Conservation (phyloP, 2,113 vertebrate genomes). For the Hippocampus barbouri region DNA sequence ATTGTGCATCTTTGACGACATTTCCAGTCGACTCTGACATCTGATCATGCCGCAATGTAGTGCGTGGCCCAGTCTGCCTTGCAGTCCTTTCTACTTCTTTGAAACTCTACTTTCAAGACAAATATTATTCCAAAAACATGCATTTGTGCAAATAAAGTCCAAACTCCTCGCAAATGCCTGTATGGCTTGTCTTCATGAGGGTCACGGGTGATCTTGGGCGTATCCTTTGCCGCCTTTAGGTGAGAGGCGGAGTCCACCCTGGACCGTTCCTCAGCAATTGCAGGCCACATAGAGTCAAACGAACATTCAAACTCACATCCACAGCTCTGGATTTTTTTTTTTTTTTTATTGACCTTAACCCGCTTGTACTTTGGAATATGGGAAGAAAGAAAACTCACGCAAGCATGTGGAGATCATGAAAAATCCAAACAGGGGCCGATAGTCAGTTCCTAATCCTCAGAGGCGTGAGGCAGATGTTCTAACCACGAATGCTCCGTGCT, state of each 20-base stretch:
- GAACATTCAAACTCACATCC: too few relatives aligned
- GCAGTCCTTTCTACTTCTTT: neutral
- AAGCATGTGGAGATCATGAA: too few relatives aligned
- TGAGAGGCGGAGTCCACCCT: too few relatives aligned
- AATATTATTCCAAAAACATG: neutral
- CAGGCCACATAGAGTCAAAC: too few relatives aligned
- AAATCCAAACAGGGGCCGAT: too few relatives aligned
- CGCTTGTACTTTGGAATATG: too few relatives aligned
- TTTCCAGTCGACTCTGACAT: neutral
- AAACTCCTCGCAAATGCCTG: neutral
- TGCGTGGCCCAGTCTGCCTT: neutral
- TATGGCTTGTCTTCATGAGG: neutral
- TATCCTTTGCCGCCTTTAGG: too few relatives aligned
- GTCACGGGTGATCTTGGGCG: neutral
- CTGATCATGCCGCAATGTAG: neutral
- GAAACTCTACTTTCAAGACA: neutral
- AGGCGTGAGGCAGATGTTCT: neutral
- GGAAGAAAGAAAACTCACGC: too few relatives aligned
- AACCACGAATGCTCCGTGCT: neutral
- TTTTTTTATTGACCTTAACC: too few relatives aligned
- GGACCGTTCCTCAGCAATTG: too few relatives aligned
- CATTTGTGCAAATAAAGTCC: neutral
- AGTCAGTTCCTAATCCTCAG: neutral
- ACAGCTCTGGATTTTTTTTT: too few relatives aligned
- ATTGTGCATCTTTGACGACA: neutral